Percentiles rank a stretch among this genome's conserved stretches.
phyloP scores from a whole-genome alignment of 2,113 vertebrate species.

The Xenus cinereus region DNA sequence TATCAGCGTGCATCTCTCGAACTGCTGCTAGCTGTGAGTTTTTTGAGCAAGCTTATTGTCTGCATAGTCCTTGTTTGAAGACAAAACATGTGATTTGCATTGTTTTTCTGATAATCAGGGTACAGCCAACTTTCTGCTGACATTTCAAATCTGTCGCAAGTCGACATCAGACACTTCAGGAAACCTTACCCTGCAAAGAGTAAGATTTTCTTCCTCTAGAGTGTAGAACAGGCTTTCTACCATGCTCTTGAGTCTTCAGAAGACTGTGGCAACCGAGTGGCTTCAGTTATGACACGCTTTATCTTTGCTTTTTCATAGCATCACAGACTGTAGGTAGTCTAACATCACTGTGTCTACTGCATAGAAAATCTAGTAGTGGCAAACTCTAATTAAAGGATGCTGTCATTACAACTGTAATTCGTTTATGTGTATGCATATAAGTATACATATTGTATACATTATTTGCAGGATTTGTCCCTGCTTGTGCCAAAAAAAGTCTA shows the following conservation, averaged over 20 bases:
- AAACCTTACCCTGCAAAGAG: neutral
- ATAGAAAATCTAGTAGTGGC: neutral
- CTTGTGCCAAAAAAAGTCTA: neutral
- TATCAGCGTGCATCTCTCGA: accelerated
- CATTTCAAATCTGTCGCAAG: neutral
- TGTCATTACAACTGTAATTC: neutral
- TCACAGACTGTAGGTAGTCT: neutral
- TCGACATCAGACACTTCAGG: neutral
- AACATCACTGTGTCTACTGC: neutral
- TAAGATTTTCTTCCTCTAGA: neutral
- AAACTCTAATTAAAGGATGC: neutral
- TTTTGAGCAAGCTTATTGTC: neutral
- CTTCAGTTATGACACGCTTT: neutral
- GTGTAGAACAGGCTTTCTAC: neutral
- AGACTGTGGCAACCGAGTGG: neutral
- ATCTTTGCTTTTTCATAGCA: neutral
- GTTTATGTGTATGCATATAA: neutral
- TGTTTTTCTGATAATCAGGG: neutral
- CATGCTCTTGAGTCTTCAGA: neutral
- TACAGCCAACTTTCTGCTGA: neutral
- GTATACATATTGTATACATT: neutral
- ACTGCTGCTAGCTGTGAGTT: neutral
- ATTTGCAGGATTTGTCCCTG: neutral
- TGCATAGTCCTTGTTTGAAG: neutral
- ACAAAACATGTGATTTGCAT: neutral